These are phyloP conservation scores for Leptestheria dahalacensis DNA, from an alignment of 1,140 invertebrate species.

Conservation along the genomic window DNA sequence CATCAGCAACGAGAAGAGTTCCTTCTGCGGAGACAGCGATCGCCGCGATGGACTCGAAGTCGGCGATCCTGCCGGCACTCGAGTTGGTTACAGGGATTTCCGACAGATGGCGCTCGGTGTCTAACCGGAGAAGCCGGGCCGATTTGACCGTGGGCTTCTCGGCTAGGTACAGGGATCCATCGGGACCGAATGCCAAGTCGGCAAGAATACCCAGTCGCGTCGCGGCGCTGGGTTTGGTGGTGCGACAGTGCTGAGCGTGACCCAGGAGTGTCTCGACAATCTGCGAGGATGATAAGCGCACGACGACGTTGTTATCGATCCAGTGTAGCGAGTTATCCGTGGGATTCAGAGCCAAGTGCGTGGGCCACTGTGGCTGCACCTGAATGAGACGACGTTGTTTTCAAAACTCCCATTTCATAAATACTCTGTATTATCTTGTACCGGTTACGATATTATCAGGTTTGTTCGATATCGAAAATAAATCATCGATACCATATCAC, in stretches of 20 bases:
- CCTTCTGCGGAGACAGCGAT: conserved; percentile 78
- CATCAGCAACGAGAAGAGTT: conserved; percentile 78
- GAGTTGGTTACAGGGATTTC: neutral
- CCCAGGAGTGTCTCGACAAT: conserved; percentile 69
- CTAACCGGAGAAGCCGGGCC: conserved; percentile 63
- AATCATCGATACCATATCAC: no score
- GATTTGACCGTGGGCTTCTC: conserved; percentile 85
- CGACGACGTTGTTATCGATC: conserved; percentile 81
- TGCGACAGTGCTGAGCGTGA: conserved; percentile 72
- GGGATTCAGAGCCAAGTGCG: conserved; percentile 77
- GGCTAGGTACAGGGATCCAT: conserved; percentile 83
- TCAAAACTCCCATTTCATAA: no score
- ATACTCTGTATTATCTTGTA: no score
- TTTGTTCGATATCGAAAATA: no score
- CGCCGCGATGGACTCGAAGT: neutral
- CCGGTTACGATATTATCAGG: no score
- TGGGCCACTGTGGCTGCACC: conserved; percentile 89
- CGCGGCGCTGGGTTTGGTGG: conserved; percentile 27
- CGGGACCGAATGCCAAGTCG: conserved; percentile 76
- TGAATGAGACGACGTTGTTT: neutral
- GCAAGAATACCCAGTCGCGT: conserved; percentile 21
- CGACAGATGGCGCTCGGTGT: conserved; percentile 16
- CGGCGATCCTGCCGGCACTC: no score
- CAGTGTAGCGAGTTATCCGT: conserved; percentile 87
- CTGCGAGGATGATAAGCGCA: conserved; percentile 79